phyloP scores from a whole-genome alignment of 2,888 invertebrate species.

The Mystacides longicornis region DNA sequence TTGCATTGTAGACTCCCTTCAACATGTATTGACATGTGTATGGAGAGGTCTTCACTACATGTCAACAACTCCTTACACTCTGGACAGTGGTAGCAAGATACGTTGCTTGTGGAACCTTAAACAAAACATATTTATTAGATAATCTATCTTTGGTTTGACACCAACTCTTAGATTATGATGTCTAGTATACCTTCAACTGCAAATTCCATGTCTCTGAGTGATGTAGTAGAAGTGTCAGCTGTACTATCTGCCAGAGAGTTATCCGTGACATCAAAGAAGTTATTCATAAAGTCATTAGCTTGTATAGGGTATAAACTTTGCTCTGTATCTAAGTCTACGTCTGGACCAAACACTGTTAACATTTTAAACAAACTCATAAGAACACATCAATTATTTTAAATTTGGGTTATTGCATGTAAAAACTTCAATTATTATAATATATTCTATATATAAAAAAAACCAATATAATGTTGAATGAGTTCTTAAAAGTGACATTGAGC shows the following conservation, averaged over 20 bases:
- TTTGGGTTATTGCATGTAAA: too few species aligned
- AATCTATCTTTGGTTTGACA: background rate
- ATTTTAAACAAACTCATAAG: background rate
- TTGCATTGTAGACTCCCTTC: slow-evolving; percentile 17
- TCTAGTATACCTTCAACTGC: too few species aligned
- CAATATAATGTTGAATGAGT: too few species aligned
- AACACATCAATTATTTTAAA: background rate
- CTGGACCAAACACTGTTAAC: background rate
- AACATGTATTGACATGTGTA: slow-evolving; percentile 22
- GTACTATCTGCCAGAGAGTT: background rate
- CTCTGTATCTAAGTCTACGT: background rate
- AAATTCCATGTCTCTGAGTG: background rate
- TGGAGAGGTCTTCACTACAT: slow-evolving; percentile 11
- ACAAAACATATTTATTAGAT: background rate
- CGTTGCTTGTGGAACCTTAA: background rate
- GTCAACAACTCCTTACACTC: slow-evolving; percentile 9
- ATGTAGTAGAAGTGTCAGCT: background rate
- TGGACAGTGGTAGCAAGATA: slow-evolving; percentile 2
- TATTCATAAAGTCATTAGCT: background rate
- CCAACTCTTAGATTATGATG: too few species aligned
- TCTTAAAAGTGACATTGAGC: too few species aligned
- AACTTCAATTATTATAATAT: too few species aligned
- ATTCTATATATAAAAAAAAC: too few species aligned
- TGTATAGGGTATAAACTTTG: background rate
- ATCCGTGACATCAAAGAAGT: background rate